Evolutionary conservation across 2,888 invertebrate genomes (phyloP).

Genomic region (Eremobia ochroleuca): DNA sequence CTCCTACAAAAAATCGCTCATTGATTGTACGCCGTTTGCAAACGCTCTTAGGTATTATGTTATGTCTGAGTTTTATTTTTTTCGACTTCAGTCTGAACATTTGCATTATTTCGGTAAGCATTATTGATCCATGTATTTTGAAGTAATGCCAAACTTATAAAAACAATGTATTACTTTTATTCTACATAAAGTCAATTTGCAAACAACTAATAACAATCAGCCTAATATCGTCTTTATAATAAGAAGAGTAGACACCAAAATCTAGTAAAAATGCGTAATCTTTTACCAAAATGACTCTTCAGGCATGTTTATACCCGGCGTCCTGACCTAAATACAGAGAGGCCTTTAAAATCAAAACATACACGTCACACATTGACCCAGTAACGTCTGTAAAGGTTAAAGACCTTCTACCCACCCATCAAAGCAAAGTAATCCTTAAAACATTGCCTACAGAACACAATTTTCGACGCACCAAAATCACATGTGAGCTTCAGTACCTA

Average conservation of each 20-base stretch:
- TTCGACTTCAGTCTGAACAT: not conserved
- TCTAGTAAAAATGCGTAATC: constrained; percentile 18
- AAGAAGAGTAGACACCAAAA: not conserved
- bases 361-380: constrained; percentile 81
- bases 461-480: constrained; percentile 49
- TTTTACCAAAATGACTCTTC: constrained; percentile 33
- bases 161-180: not conserved
- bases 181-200: not conserved
- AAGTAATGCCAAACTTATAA: not conserved
- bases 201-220: not conserved
- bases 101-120: no score
- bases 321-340: constrained; percentile 76
- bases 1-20: not conserved
- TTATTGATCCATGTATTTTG: not conserved
- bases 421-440: constrained; percentile 68
- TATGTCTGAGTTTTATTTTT: not conserved
- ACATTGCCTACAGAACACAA: constrained; percentile 52
- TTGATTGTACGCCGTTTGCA: not conserved
- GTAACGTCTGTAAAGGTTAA: constrained; percentile 84
- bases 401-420: constrained; percentile 70
- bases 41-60: no score
- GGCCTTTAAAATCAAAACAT: constrained; percentile 79
- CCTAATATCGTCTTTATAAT: not conserved
- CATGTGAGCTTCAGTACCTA: constrained; percentile 59
- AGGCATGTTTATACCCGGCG: constrained; percentile 57